phyloP scores from a whole-genome alignment of 2,797 vertebrate species.

The Alauda arvensis region DNA sequence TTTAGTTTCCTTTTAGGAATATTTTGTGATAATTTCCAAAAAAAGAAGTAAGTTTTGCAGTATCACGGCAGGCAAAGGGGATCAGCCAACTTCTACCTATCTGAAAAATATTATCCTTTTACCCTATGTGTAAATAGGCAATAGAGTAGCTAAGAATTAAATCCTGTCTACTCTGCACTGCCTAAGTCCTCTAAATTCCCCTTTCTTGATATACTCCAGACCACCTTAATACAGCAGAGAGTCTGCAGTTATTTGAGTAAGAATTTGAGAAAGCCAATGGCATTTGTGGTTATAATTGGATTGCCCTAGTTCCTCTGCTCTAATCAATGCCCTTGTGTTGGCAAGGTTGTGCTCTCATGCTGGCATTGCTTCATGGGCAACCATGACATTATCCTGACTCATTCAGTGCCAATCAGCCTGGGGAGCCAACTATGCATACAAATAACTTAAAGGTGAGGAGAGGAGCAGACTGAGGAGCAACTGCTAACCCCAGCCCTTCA shows the following conservation, averaged over 20 bases:
- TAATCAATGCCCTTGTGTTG: conserved; percentile 56
- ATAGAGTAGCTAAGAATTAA: background rate
- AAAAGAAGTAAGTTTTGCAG: background rate
- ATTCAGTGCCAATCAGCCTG: background rate
- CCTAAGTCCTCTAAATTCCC: background rate
- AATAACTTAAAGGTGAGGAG: conserved; percentile 53
- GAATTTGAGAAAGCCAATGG: conserved; percentile 40
- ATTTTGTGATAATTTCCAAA: conserved; percentile 12
- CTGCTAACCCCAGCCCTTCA: background rate
- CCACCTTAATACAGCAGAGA: conserved; percentile 54
- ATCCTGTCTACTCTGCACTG: background rate
- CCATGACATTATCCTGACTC: conserved; percentile 33
- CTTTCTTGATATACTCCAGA: background rate
- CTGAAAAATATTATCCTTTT: background rate
- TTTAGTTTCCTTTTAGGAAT: conserved; percentile 22
- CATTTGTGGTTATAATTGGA: conserved; percentile 59
- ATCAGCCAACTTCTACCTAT: background rate
- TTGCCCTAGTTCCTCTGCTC: conserved; percentile 59
- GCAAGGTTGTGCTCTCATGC: conserved; percentile 51
- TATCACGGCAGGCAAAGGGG: background rate
- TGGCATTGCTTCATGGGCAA: conserved; percentile 14
- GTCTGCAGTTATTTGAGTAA: conserved; percentile 22
- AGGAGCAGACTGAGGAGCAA: background rate
- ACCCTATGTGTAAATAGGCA: background rate
- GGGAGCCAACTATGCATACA: conserved; percentile 30